Evolutionary conservation across 1,140 invertebrate genomes (phyloP).

Genomic region (Odontomachus brunneus): DNA sequence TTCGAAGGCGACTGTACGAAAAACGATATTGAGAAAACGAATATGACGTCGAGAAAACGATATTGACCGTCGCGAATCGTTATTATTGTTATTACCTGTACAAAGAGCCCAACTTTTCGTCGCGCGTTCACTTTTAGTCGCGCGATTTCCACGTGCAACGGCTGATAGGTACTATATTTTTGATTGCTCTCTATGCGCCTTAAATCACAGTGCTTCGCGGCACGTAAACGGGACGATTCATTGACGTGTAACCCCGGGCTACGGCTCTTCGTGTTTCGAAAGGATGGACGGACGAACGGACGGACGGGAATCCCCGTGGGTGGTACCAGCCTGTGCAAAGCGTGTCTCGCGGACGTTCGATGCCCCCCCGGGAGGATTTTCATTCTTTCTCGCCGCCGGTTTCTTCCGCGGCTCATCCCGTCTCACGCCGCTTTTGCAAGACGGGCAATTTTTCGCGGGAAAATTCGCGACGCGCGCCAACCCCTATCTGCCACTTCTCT

Average conservation of each 20-base stretch:
- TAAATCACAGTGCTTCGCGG: constrained; percentile 60
- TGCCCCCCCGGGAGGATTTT: constrained; percentile 54
- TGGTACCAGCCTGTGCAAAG: constrained; percentile 68
- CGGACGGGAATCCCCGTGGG: constrained; percentile 51
- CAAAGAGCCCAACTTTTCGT: no score
- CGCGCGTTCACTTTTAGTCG: not conserved
- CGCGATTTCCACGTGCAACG: constrained; percentile 32
- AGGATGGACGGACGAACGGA: no score
- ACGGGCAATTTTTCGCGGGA: constrained; percentile 32
- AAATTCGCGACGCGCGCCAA: constrained; percentile 46
- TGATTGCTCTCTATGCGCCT: constrained; percentile 58
- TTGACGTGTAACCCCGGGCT: constrained; percentile 27
- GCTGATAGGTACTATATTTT: constrained; percentile 48
- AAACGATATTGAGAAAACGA: no score
- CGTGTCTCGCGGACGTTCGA: constrained; percentile 62
- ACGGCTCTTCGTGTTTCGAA: constrained; percentile 57
- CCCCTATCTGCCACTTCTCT: not conserved
- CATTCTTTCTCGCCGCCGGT: constrained; percentile 40
- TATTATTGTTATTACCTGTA: no score
- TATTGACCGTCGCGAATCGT: no score
- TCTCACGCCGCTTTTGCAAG: no score
- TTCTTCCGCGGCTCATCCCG: constrained; percentile 1
- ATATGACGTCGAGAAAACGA: no score
- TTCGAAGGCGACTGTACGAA: no score
- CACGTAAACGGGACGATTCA: constrained; percentile 63